Percentiles rank a stretch among this genome's conserved stretches.
Evolutionary conservation across 2,888 invertebrate genomes (phyloP).

Genomic region (Eledone cirrhosa): DNA sequence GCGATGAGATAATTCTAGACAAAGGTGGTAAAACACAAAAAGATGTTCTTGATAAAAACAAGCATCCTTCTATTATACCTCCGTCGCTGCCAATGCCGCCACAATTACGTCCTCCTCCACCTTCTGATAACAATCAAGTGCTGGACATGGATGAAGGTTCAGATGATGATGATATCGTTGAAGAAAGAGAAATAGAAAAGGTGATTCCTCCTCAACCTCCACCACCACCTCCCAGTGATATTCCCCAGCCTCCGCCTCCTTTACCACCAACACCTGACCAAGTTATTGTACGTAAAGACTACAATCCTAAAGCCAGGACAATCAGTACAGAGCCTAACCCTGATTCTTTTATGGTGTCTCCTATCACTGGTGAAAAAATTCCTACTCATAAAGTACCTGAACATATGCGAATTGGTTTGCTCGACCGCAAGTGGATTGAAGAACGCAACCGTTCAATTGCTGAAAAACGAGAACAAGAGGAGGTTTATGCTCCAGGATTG

Average conservation of each 20-base stretch:
- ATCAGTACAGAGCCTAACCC: conserved; percentile 43
- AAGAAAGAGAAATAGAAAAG: conserved; percentile 44
- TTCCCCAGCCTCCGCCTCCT: conserved; percentile 73
- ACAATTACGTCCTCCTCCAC: conserved; percentile 25
- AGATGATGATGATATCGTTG: conserved; percentile 50
- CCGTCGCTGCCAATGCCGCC: conserved; percentile 34
- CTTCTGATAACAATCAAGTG: conserved; percentile 31
- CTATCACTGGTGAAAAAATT: conserved; percentile 97
- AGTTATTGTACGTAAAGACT: conserved; percentile 92
- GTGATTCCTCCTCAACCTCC: conserved; percentile 39
- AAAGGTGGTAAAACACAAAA: conserved; percentile 42
- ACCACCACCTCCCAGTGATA: conserved; percentile 66
- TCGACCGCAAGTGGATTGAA: conserved; percentile 98
- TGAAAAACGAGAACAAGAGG: conserved; percentile 91
- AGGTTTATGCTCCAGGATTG: conserved; percentile 74
- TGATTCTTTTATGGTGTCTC: conserved; percentile 86
- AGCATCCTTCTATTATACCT: conserved; percentile 37
- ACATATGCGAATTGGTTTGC: conserved; percentile 89
- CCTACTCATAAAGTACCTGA: conserved; percentile 97
- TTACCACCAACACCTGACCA: conserved; percentile 86
- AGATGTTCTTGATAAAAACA: conserved; percentile 21
- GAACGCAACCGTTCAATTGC: conserved; percentile 93
- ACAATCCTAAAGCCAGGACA: conserved; percentile 83
- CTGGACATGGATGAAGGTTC: conserved; percentile 58
- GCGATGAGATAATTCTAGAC: conserved; percentile 69